Evolutionary conservation across 2,113 vertebrate genomes (phyloP).

Genomic region (Istiophorus platypterus): DNA sequence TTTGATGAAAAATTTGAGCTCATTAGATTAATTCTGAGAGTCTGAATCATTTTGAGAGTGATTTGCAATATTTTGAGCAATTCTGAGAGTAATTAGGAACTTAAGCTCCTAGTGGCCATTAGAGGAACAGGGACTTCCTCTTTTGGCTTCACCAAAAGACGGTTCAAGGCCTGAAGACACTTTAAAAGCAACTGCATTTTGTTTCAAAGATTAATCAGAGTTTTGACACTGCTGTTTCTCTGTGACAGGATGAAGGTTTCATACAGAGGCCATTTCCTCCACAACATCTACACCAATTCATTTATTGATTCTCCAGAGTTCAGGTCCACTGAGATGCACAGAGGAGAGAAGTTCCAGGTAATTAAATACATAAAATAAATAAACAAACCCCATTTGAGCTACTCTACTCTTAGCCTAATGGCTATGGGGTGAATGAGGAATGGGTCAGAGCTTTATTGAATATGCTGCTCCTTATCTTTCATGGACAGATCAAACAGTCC

Average conservation of each 20-base stretch:
- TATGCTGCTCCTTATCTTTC: background rate
- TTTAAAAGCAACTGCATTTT: background rate
- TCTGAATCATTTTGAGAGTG: background rate
- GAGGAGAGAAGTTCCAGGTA: constrained; percentile 99
- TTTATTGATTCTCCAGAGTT: constrained; percentile 99
- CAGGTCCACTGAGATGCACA: constrained; percentile 95
- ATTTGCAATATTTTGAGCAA: too few species aligned
- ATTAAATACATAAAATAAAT: background rate
- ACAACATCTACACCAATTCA: constrained; percentile 98
- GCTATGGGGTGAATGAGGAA: background rate
- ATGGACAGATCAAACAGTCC: background rate
- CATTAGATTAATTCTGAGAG: too few species aligned
- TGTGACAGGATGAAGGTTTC: constrained; percentile 96
- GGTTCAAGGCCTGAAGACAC: background rate
- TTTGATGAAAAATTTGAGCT: background rate
- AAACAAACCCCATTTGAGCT: background rate
- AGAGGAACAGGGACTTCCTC: background rate
- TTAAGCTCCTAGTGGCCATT: too few species aligned
- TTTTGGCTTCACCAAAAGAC: background rate
- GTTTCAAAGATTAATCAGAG: background rate
- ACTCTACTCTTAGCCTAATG: background rate
- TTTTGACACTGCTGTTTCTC: constrained; percentile 30
- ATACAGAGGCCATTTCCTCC: constrained; percentile 97
- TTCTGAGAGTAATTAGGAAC: background rate
- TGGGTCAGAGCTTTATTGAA: background rate